Evolutionary conservation across 2,888 invertebrate genomes (phyloP), one percentile per base, ranked within the genome.

Genomic region (Ennomos fuscantarius): DNA sequence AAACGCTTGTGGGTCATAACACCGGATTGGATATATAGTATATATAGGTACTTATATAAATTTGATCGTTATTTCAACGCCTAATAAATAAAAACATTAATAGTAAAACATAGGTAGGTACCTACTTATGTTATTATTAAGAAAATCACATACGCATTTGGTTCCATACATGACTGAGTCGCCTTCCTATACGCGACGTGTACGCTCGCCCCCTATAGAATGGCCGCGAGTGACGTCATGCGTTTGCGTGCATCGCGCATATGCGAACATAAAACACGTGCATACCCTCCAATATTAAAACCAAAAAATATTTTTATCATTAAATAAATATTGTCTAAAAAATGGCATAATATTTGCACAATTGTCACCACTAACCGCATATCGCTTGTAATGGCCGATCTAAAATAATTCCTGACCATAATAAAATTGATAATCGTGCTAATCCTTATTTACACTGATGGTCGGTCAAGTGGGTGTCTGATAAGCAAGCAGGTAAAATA

Each of bases 371-470:
- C 65, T 41, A 66, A 69, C 55, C 62, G 8, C 73, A 74, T 76
- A 82, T 74, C 79, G 65, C 63, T 54, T 63, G 62, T 75, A 74
- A 80, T 80, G 62, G 67, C 62, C 72, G 74, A 75, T 79, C 74
- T 75, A 82, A 85, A 86, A 84, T 78, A 72, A 81, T 87, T 84
- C 79, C 79, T 78, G 76, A 66, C 73, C 52, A 78, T 66, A 86
- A 81, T 86, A 84, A 86, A 85, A 87, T 84, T 87, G 89, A 89
- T 89, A 89, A 87, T 84, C 72, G 72, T 71, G 73, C 78, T 87
- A 86, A 89, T 89, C 89, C 86, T 78, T 90, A 80, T 90, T 89
- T 87, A 78, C 89, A 87, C 69, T 84, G 81, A 79, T 80, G 81
- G 86, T 83, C 80, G 62, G 79, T 90, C 82, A 86, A 89, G 89